Evolutionary conservation across 2,797 vertebrate species (phyloP).

Genomic region (Diceros bicornis): DNA sequence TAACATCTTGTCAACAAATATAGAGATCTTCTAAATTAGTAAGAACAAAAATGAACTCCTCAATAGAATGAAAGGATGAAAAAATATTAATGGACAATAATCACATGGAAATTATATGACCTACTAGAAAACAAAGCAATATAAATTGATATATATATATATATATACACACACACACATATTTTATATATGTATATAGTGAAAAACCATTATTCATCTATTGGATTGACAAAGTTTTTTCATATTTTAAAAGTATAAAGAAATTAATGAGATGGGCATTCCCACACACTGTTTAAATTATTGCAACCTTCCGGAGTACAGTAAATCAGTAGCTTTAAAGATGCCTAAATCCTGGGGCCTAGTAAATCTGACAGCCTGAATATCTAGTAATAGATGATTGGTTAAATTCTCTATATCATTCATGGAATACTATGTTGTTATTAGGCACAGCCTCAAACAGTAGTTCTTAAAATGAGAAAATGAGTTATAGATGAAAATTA

Average conservation of each 20-base stretch:
- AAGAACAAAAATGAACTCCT: background rate
- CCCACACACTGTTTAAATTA: background rate
- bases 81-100: background rate
- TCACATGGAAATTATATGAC: background rate
- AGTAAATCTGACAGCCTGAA: background rate
- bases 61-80: background rate
- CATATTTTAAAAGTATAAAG: background rate
- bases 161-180: too few relatives aligned
- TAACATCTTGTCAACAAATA: background rate
- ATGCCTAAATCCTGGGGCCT: background rate
- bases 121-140: background rate
- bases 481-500: background rate
- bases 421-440: background rate
- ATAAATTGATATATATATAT: background rate
- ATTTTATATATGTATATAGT: background rate
- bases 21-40: background rate
- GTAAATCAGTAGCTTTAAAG: background rate
- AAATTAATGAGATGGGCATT: background rate
- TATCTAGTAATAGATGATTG: background rate
- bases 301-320: background rate
- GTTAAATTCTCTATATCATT: background rate
- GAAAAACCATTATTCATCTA: background rate
- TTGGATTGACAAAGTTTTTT: background rate
- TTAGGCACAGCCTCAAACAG: background rate
- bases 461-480: conserved; percentile 12